Evolutionary conservation across 2,113 vertebrate genomes (phyloP), one percentile per base, ranked within the genome.

Genomic region (Mystacornis crossleyi): DNA sequence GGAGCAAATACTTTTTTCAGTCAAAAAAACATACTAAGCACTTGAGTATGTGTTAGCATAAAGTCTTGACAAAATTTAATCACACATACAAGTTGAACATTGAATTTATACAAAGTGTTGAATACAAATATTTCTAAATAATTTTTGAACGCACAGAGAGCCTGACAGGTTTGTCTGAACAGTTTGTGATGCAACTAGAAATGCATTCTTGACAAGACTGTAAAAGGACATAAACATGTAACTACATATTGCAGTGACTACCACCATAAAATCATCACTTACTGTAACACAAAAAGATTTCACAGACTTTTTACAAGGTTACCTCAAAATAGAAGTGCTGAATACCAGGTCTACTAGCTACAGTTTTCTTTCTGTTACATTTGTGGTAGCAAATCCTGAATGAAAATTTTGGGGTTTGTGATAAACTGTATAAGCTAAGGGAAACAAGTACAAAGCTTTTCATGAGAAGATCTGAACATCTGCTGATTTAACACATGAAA

Each of bases 71-170:
- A 80, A 23, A 50, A 81, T 45, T 54, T 85, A 90, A 82, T 71
- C 36, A 36, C 15, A 19, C n/a, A 95, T 93, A 86, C 18, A 84
- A 34, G 15, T 29, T 50, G 86, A 74, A 53, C 23, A 65, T 15
- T 86, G 72, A 89, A 96, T 92, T 79, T 91, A 93, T 79, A 57
- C 40, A 51, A 73, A 57, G 64, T 23, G 2, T 86, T 66, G 58
- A 91, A 96, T 69, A 75, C 19, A 24, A 92, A 51, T 61, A 82
- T 89, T 85, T 91, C 73, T 92, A 74, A 74, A 48, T 70, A 94
- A 55, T 60, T 79, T 61, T 80, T 53, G 85, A 86, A 94, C 71
- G 21, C 14, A 89, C 3, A 1, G 47, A 88, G 34, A 81, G 38
- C 51, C 72, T 89, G 79, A 17, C 47, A 88, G 61, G 67, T 66